Base-by-base conservation (phyloP, 2,888 invertebrate genomes). In the Reticulitermes lucifugus region DNA sequence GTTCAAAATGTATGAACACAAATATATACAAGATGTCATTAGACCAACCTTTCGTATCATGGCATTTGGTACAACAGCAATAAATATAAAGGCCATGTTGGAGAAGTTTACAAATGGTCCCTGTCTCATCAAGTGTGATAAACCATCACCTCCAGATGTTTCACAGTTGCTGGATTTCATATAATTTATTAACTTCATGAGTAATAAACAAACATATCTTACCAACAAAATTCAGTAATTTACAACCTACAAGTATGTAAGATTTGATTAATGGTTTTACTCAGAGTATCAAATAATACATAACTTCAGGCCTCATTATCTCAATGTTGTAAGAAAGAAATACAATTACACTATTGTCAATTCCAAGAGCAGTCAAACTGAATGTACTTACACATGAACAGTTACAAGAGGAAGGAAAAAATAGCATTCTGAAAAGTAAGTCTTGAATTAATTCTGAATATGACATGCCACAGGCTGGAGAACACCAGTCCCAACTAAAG, bases 81-180 rank as follows among this genome's bases (percentile, higher is more conserved):
- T 60, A 60, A 60, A 60, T 60, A 60, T 60, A 18, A 60, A 60
- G 60, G 60, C 60, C 60, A 60, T 60, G 60, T 60, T n/a, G 60
- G 21, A 60, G 21, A 60, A 60, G 21, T 60, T 12, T 60, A 60
- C 60, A 60, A 12, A 60, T 60, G 60, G 60, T 60, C 60, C 60
- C 9, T 18, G 60, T 60, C 60, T 60, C 60, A 60, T 21, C 60
- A 60, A 60, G 60, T 46, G 12, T 46, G 46, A 21, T 60, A 60
- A 14, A 22, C 22, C 10, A 59, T 18, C 4, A 18, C 12, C 60
- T 60, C 60, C 60, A 60, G 21, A n/a, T 60, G 21, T 60, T 22
- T 18, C 21, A 22, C n/a, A 60, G 60, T 18, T 60, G 60, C n/a
- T 60, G 60, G 21, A 1, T 60, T 60, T 60, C 60, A n/a, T 6